phyloP scores from a whole-genome alignment of 2,888 invertebrate genomes.

The Elysia crispata region DNA sequence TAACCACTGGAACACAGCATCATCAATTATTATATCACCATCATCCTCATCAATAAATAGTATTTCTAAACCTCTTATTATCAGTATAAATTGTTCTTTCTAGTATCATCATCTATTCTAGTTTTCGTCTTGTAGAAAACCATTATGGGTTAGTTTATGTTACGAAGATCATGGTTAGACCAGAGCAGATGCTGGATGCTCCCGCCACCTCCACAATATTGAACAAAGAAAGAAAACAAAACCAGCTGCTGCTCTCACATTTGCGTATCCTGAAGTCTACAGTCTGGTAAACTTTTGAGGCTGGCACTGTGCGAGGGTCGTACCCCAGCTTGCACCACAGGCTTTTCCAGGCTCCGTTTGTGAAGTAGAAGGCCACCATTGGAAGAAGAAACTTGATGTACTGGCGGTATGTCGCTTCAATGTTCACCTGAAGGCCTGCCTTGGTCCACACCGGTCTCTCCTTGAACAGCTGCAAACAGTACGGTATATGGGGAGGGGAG shows the following conservation, averaged over 20 bases:
- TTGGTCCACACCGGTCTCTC: constrained; percentile 94
- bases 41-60: too few species aligned
- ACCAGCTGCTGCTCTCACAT: constrained; percentile 60
- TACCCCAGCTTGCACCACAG: constrained; percentile 94
- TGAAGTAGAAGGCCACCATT: constrained; percentile 89
- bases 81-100: not conserved
- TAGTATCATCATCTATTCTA: not conserved
- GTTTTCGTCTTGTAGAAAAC: too few species aligned
- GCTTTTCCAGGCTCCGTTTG: constrained; percentile 92
- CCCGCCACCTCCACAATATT: too few species aligned
- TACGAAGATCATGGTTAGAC: too few species aligned
- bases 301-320: constrained; percentile 90
- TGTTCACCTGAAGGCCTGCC: constrained; percentile 82
- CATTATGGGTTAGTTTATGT: too few species aligned
- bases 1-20: constrained; percentile 11
- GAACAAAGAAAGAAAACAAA: too few species aligned
- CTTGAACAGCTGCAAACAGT: constrained; percentile 84
- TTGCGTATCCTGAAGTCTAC: constrained; percentile 84
- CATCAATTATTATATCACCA: too few species aligned
- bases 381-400: constrained; percentile 83
- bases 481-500: too few species aligned
- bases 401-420: constrained; percentile 51
- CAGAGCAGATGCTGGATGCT: too few species aligned
- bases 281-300: constrained; percentile 90
- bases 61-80: not conserved